Base-by-base conservation (phyloP, 1,140 invertebrate genomes). In the Hylaeus anthracinus region DNA sequence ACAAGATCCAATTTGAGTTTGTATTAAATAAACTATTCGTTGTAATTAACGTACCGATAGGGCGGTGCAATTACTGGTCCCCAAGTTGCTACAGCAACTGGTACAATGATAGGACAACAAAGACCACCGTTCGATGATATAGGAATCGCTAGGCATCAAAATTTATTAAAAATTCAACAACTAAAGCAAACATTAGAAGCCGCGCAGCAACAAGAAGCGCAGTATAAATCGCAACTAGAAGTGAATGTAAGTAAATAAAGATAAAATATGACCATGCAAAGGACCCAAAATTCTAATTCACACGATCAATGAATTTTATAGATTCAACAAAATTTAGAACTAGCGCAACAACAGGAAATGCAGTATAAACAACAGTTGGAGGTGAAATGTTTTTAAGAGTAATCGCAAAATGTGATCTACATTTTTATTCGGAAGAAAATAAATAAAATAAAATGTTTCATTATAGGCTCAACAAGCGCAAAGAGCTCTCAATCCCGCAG, bases 331-430 rank as follows among this genome's bases (percentile, higher is more conserved):
- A 96, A 95, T 84, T 92, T 97, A 66, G 96, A 97, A 90, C 95
- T 95, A 26, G 96, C 96, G 0, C 96, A 97, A 86, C 96, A 96
- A 86, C 96, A 97, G 88, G 96, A 97, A 89, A 94, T 95, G 92
- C 96, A 97, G 81, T 97, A 95, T 83, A 96, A 96, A 89, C 95
- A 96, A 85, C 95, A 96, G 85, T 88, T 96, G 12, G 96, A 96
- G 94, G 96, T 95, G 87, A 90, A 92, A 90, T 39, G 67, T 65
- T 82, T 67, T 86, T 60, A n/a, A 66, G 41, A 56, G 66, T 64
- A 53, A 56, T 72, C 5, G 45, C 48, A 81, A 39, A 73, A 75
- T 71, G n/a, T 48, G 51, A 67, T 48, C 43, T 63, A 48, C 51
- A 43, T 9, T 58, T 37, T n/a, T 1, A 5, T n/a, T 2, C 12